Percentiles rank a stretch among this genome's conserved stretches.
phyloP scores from a whole-genome alignment of 2,113 vertebrate species.

The Meleagris gallopavo region DNA sequence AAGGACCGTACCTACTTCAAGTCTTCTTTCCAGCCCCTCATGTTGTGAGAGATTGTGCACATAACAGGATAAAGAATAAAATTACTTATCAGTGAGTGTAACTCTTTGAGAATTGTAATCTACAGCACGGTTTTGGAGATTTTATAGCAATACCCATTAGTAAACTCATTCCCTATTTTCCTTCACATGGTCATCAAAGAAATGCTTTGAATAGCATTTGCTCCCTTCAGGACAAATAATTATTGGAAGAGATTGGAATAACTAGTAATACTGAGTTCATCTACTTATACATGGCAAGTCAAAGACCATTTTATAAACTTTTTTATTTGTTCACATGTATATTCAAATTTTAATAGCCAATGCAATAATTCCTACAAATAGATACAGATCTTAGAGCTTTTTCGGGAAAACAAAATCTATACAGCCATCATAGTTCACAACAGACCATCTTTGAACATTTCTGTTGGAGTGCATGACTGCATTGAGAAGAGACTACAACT shows the following conservation, averaged over 20 bases:
- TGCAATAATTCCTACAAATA: not conserved
- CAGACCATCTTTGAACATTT: not conserved
- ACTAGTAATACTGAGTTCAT: not conserved
- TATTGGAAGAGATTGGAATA: not conserved
- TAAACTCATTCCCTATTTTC: not conserved
- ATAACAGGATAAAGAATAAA: not conserved
- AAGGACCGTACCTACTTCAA: not conserved
- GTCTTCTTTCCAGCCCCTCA: not conserved
- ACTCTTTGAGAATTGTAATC: not conserved
- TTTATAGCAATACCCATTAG: not conserved
- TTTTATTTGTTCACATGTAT: not conserved
- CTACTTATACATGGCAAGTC: not conserved
- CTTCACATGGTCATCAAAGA: not conserved
- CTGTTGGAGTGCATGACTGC: not conserved
- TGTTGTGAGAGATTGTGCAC: not conserved
- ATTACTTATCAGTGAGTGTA: not conserved
- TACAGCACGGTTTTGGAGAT: not conserved
- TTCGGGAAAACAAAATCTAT: not conserved
- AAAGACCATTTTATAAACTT: not conserved
- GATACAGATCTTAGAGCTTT: not conserved
- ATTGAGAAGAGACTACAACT: not conserved
- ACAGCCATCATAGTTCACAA: not conserved
- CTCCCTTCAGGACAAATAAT: not conserved
- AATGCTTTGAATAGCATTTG: not conserved
- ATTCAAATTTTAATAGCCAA: too few species aligned